Evolutionary conservation across 2,113 vertebrate genomes (phyloP).

Genomic region (Hypomesus transpacificus): DNA sequence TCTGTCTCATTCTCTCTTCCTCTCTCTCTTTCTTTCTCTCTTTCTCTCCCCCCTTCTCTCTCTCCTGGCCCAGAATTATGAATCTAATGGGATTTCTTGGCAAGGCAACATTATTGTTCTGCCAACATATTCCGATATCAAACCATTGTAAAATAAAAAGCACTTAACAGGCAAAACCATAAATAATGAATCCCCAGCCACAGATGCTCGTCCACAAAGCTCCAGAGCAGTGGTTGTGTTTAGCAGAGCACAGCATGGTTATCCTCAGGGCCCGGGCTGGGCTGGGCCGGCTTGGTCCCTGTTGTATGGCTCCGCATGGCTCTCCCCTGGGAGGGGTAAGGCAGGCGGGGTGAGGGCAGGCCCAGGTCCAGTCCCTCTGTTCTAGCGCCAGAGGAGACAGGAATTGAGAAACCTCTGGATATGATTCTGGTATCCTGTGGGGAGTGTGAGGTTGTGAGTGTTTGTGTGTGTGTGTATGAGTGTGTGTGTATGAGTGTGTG

Average conservation of each 20-base stretch:
- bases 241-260: too few species aligned
- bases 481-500: neutral
- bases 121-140: conserved; percentile 34
- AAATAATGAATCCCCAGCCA: conserved; percentile 31
- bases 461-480: neutral
- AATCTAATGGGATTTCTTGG: conserved; percentile 27
- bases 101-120: conserved; percentile 14
- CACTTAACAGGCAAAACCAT: conserved; percentile 41
- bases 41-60: neutral
- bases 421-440: neutral
- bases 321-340: conserved; percentile 16
- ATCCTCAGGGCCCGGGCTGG: neutral
- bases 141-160: conserved; percentile 25
- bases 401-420: neutral
- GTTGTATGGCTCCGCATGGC: conserved; percentile 9
- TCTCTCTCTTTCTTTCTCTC: conserved; percentile 2
- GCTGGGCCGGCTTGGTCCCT: conserved; percentile 4
- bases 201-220: conserved; percentile 35
- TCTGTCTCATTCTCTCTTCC: neutral
- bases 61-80: neutral
- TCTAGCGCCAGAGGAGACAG: conserved; percentile 19
- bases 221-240: conserved; percentile 19
- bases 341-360: too few species aligned
- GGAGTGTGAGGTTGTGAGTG: neutral
- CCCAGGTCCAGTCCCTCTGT: conserved; percentile 6